A percentile compares a stretch with the other conserved stretches of the same genome.
These are phyloP conservation scores for Hyposmocoma kahamanoa DNA, from an alignment of 1,140 invertebrate species.

Conservation along the genomic window DNA sequence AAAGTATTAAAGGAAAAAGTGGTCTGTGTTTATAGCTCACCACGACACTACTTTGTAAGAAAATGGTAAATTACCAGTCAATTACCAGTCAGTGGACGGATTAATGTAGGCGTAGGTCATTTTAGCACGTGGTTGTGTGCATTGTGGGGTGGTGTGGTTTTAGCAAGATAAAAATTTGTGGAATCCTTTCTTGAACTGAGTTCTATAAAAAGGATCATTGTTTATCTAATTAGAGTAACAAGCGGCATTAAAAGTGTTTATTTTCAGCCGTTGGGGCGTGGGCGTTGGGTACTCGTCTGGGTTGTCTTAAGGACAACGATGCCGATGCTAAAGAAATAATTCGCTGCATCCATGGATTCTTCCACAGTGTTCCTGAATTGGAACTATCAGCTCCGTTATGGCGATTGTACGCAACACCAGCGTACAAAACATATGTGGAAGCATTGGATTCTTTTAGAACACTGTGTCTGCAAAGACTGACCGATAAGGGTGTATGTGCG, in stretches of 20 bases:
- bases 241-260: too few species aligned
- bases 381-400: conserved; percentile 88
- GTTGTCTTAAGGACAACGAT: conserved; percentile 80
- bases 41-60: too few species aligned
- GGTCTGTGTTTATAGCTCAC: background rate
- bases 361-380: conserved; percentile 84
- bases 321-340: conserved; percentile 84
- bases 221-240: too few species aligned
- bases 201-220: too few species aligned
- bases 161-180: too few species aligned
- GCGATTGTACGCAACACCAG: conserved; percentile 83
- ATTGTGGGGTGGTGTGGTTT: too few species aligned
- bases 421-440: conserved; percentile 82
- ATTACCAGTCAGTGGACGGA: too few species aligned
- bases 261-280: conserved; percentile 84
- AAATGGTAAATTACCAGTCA: background rate
- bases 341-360: conserved; percentile 84
- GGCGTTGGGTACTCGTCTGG: conserved; percentile 85
- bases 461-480: conserved; percentile 57
- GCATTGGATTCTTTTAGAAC: conserved; percentile 80
- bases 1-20: too few species aligned
- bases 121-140: too few species aligned
- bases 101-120: too few species aligned
- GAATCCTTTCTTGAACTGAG: too few species aligned
- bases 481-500: conserved; percentile 58